These are phyloP conservation scores for Tetrax tetrax DNA, from an alignment of 2,113 vertebrate genomes.

Conservation along the genomic window DNA sequence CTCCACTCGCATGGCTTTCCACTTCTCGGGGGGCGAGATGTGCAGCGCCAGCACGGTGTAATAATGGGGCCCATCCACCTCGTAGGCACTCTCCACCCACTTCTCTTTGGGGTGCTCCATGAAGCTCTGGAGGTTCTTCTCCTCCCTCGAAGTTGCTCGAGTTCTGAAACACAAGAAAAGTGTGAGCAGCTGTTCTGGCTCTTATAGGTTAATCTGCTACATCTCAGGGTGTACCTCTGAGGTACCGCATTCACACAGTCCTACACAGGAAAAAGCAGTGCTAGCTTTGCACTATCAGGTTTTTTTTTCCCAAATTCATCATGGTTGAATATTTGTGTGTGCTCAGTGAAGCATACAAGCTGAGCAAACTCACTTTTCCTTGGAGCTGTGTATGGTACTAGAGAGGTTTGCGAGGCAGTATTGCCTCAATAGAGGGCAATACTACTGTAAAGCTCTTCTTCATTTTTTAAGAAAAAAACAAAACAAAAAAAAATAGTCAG, in stretches of 20 bases:
- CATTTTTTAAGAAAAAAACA: neutral
- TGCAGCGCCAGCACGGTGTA: slow-evolving; percentile 93
- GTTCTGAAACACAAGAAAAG: slow-evolving; percentile 78
- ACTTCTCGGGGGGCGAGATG: slow-evolving; percentile 88
- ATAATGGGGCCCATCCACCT: slow-evolving; percentile 96
- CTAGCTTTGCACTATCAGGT: neutral
- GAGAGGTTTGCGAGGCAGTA: neutral
- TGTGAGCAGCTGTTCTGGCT: neutral
- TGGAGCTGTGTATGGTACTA: neutral
- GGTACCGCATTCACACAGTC: neutral
- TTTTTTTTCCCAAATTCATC: neutral
- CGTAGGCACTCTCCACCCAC: slow-evolving; percentile 94
- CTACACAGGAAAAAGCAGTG: neutral
- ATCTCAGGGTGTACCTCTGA: neutral
- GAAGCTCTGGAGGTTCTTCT: slow-evolving; percentile 97
- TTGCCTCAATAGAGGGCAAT: rapidly evolving
- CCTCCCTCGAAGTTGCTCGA: slow-evolving; percentile 93
- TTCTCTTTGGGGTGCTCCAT: slow-evolving; percentile 96
- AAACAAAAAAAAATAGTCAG: neutral
- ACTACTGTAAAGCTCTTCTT: neutral
- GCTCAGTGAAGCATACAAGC: neutral
- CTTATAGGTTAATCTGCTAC: rapidly evolving
- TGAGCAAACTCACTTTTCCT: neutral
- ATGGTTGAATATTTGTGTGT: neutral
- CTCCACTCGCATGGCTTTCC: slow-evolving; percentile 85